Evolutionary conservation across 2,888 invertebrate genomes (phyloP).

Genomic region (Scelioninae gen. 2): DNA sequence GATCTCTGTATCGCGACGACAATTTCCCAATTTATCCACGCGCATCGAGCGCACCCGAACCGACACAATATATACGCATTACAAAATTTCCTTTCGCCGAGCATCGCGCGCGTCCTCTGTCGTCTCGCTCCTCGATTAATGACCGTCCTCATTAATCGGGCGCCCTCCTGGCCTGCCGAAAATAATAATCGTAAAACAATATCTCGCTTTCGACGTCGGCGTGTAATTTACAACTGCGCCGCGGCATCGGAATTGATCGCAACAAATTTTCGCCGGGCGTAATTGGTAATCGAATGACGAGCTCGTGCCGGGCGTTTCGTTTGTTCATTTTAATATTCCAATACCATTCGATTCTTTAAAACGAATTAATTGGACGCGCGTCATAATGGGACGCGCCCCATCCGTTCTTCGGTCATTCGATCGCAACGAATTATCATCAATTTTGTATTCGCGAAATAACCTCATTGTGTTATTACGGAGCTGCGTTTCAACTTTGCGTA

Average conservation of each 20-base stretch:
- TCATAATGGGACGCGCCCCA: conserved; percentile 47
- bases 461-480: conserved; percentile 53
- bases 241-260: conserved; percentile 40
- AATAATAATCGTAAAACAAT: conserved; percentile 55
- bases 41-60: no score
- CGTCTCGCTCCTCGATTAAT: conserved; percentile 3
- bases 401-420: conserved; percentile 38
- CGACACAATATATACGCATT: no score
- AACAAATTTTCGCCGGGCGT: conserved; percentile 49
- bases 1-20: no score
- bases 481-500: conserved; percentile 40
- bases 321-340: conserved; percentile 58
- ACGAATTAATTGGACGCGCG: conserved; percentile 55
- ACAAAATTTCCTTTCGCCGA: no score
- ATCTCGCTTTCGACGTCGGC: conserved; percentile 38
- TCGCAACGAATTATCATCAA: conserved; percentile 57
- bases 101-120: no score
- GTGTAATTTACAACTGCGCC: conserved; percentile 48
- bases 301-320: conserved; percentile 31
- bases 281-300: conserved; percentile 55
- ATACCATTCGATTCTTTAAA: conserved; percentile 48
- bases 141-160: conserved; percentile 39
- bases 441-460: conserved; percentile 44
- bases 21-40: conserved; percentile 18
- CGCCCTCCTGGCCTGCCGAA: conserved; percentile 13